Base-by-base conservation (phyloP, 2,797 vertebrate species). In the Coregonus sp. region DNA sequence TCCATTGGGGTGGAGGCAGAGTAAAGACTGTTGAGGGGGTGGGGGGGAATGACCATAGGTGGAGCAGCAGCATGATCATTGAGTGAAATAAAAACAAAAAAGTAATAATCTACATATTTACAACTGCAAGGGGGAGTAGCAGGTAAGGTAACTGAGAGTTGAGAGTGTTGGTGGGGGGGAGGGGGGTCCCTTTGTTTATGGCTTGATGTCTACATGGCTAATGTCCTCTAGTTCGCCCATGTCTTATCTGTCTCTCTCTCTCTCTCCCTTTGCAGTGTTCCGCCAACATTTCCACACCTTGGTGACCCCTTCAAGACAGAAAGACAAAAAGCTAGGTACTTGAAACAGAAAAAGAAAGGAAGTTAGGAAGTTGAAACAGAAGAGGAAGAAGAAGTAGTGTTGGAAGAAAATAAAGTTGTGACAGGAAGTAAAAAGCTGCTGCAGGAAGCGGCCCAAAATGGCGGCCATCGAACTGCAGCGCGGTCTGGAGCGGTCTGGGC, bases 381-480 rank as follows among this genome's bases (percentile, higher is more conserved):
- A 88, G 85, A 83, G 82, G 81, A 65, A 51, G 75, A 51, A 82
- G 82, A 88, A 84, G 82, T 81, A 80, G 67, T 54, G 76, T 74
- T 87, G 86, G 82, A 66, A 84, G 15, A 14, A 50, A 25, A 61
- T 3, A 5, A 20, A 37, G n/a, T 63, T 40, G 56, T 3, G 31
- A 25, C 20, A 74, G 29, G 33, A 18, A n/a, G 5, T 31, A 29
- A 87, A 76, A 73, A 80, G 78, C 81, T 81, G 77, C 70, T 20
- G 82, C 77, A 81, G 84, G 37, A 78, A 81, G 71, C 80, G 15
- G 85, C 81, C 81, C 72, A 29, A 85, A 82, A 91, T 94, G 86
- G 94, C 93, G 86, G 91, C 95, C 89, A 97, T 98, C 91, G 96
- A 97, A 88, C 91, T 97, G 61, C 94, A 86, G 87, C 91, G 94